Evolutionary conservation across 2,113 vertebrate species (phyloP).

Genomic region (Crypturellus undulatus): DNA sequence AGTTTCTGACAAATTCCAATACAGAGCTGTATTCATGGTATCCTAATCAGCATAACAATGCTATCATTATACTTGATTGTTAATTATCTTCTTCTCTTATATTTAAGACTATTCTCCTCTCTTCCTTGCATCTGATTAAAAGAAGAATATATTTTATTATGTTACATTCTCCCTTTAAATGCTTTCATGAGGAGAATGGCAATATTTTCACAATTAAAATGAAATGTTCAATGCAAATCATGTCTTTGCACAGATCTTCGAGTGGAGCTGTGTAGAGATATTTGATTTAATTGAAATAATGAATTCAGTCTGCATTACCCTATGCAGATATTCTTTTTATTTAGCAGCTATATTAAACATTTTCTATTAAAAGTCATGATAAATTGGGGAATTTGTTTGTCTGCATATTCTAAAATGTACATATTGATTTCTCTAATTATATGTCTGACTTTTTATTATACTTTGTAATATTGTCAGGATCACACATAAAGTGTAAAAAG

Average conservation of each 20-base stretch:
- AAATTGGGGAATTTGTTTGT: neutral
- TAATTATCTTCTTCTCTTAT: constrained; percentile 30
- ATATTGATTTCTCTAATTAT: neutral
- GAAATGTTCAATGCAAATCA: neutral
- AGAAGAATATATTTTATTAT: neutral
- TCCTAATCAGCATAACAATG: constrained; percentile 20
- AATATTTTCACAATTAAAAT: constrained; percentile 19
- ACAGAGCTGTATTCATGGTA: neutral
- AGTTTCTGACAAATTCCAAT: neutral
- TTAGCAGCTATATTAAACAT: neutral
- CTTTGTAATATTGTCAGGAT: neutral
- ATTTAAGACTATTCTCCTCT: neutral
- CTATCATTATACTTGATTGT: neutral
- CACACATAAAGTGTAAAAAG: neutral
- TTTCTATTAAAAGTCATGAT: constrained; percentile 7
- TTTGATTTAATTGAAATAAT: constrained; percentile 27
- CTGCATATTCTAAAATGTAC: neutral
- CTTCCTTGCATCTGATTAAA: constrained; percentile 1
- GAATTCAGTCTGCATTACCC: constrained; percentile 1
- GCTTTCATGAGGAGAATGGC: neutral
- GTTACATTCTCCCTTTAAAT: neutral
- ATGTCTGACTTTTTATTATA: neutral
- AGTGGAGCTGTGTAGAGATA: neutral
- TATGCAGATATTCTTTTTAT: neutral
- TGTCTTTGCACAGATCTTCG: neutral